A percentile compares a stretch with the other conserved stretches of the same genome.
phyloP scores from a whole-genome alignment of 92 coral and sea anemone species.

The Palythoa heliodiscus region DNA sequence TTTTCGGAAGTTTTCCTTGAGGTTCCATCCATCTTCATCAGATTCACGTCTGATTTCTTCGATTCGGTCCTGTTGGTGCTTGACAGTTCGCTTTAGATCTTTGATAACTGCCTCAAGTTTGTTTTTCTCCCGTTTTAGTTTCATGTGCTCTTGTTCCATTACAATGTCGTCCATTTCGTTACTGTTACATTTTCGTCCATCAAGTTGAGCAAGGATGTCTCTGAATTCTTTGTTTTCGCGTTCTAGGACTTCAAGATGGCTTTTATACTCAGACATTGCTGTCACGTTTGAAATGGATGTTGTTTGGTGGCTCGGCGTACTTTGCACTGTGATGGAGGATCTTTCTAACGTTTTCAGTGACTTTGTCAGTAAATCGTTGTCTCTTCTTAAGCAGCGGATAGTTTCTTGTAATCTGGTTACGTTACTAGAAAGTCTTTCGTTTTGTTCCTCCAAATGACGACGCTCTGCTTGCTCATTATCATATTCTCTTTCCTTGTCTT shows the following conservation, averaged over 20 bases:
- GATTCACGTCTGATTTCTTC: conserved; percentile 72
- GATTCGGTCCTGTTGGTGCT: conserved; percentile 69
- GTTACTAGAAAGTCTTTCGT: conserved; percentile 59
- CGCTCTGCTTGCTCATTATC: conserved; percentile 70
- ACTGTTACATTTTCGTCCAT: conserved; percentile 62
- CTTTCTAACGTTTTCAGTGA: conserved; percentile 38
- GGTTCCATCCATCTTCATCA: conserved; percentile 61
- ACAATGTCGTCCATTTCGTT: conserved; percentile 67
- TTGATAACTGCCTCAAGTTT: conserved; percentile 64
- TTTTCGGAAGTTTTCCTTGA: conserved; percentile 69
- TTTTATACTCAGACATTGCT: conserved; percentile 62
- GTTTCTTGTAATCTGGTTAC: conserved; percentile 78
- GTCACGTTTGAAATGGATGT: conserved; percentile 22
- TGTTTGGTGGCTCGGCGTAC: background rate
- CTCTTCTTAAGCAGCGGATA: conserved; percentile 68
- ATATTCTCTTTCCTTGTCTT: conserved; percentile 72
- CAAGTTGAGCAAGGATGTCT: conserved; percentile 72
- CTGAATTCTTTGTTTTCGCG: conserved; percentile 82
- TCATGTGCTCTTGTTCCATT: conserved; percentile 72
- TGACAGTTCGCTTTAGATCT: conserved; percentile 70
- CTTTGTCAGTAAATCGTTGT: conserved; percentile 68
- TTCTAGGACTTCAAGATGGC: conserved; percentile 68
- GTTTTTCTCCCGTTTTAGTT: conserved; percentile 60
- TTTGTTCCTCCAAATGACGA: conserved; percentile 66
- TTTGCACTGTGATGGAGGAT: conserved; percentile 21